Evolutionary conservation across 53 echinoderm and acorn worm species (phyloP), one percentile per base, ranked within the genome.

Genomic region (Mesocentrotus franciscanus): DNA sequence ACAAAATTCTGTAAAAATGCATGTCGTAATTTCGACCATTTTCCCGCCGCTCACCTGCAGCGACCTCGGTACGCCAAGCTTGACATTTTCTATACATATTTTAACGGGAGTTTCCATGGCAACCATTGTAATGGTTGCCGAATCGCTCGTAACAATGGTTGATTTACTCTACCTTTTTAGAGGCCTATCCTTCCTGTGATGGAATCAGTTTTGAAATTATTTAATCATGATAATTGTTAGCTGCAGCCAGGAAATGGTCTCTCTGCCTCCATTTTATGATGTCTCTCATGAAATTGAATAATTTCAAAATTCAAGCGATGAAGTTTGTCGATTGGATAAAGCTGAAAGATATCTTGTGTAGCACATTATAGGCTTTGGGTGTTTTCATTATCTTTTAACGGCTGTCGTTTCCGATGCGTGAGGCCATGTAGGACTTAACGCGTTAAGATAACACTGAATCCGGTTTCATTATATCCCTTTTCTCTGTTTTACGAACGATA

Each of bases 201-300:
- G 17, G 36, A 81, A 18, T 39, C 81, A 20, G 8, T 20, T 20
- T 42, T 81, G 22, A 20, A 42, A 81, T 81, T 42, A 81, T 81
- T 42, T 81, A 81, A 81, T 81, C 81, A 81, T 39, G 74, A 74
- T 74, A 30, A 74, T 30, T 49, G 49, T 49, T 74, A 74, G 74
- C 32, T 30, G 29, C 10, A 74, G 11, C 10, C 74, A 74, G 29
- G 18, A 16, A 62, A 62, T 62, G 62, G 62, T 62, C 62, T 62
- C 62, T 14, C 62, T 9, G 12, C 14, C 62, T 18, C 18, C 62
- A 62, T 16, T 8, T 62, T 18, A 62, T 18, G 15, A 62, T 18
- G 62, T 62, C 17, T 62, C 1, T 62, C 62, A 62, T 18, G 9
- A 4, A 49, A 49, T 39, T 39, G 39, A 49, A 49, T 6, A 62